A percentile compares a stretch with the other conserved stretches of the same genome.
Evolutionary conservation across 2,888 invertebrate genomes (phyloP).

Genomic region (Ellobium chinense): DNA sequence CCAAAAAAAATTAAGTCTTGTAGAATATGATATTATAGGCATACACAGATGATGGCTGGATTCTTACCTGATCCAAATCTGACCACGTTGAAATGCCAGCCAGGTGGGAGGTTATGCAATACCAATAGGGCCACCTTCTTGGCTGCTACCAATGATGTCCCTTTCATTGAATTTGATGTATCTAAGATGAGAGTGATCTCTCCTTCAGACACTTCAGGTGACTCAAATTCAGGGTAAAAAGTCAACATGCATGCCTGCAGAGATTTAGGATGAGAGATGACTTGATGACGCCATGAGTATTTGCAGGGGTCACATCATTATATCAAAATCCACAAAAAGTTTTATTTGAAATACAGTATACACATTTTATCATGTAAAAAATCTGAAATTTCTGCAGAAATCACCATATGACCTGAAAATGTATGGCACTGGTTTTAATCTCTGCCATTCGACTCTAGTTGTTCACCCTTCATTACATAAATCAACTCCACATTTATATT

Average conservation of each 20-base stretch:
- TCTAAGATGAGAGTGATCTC: constrained; percentile 78
- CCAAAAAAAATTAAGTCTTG: too few species aligned
- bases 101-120: constrained; percentile 74
- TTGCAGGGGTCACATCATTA: neutral
- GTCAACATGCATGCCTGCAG: constrained; percentile 79
- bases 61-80: constrained; percentile 77
- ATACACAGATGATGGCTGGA: too few species aligned
- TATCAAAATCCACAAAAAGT: too few species aligned
- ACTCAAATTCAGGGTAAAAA: constrained; percentile 80
- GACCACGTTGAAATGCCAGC: constrained; percentile 79
- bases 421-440: too few species aligned
- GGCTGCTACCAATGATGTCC: constrained; percentile 68
- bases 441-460: too few species aligned
- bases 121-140: constrained; percentile 74
- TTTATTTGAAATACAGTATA: neutral
- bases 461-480: too few species aligned
- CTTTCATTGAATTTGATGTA: constrained; percentile 79
- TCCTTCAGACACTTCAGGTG: constrained; percentile 62
- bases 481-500: too few species aligned
- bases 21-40: too few species aligned
- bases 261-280: too few species aligned
- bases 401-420: too few species aligned
- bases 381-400: neutral
- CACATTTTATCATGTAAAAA: neutral
- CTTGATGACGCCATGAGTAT: too few species aligned